Evolutionary conservation across 2,113 vertebrate species (phyloP), one percentile per base, ranked within the genome.

Genomic region (Saccopteryx leptura): DNA sequence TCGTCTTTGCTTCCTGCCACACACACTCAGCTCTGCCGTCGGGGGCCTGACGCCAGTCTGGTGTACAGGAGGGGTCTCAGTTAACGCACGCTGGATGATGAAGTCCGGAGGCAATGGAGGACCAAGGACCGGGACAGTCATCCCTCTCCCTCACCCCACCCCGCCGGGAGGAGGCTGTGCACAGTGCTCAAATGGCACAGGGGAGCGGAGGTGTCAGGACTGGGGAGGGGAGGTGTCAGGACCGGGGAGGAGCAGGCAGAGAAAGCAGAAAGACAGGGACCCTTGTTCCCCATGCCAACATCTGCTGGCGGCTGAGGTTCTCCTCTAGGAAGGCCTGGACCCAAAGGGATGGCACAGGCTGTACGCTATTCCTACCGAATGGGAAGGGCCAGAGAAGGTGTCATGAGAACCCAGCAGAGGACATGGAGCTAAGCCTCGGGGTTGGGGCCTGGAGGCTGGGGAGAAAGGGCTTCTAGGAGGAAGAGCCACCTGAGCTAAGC

Each of bases 261-360:
- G 93, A 58, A 71, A 66, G 52, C 39, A 56, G 60, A 46, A 52
- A 4, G 18, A 69, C 4, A 12, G 46, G 23, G 6, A 4, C 0
- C 1, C 46, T 21, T 3, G 8, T 31, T 63, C 7, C 56, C 56
- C 14, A 0, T 8, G 66, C 48, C 28, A 8, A 26, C 31, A 10
- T 71, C 46, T 81, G 48, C 24, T 26, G 71, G 61, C 78, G 54
- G 56, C 58, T 23, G 31, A 75, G 61, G 33, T 28, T 39, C 79
- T 82, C 18, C 3, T 24, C 28, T 71, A 13, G 68, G 33, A 79
- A 48, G 23, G 9, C 48, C 63, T 12, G 56, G 83, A 21, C 76
- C 68, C 65, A 48, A 0, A 0, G 12, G 7, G 28, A 58, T 19
- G 26, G 13, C 17, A n/a, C 0, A 7, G 33, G 56, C 28, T 14